Evolutionary conservation across 2,113 vertebrate genomes (phyloP), one percentile per base, ranked within the genome.

Genomic region (Esox niger): DNA sequence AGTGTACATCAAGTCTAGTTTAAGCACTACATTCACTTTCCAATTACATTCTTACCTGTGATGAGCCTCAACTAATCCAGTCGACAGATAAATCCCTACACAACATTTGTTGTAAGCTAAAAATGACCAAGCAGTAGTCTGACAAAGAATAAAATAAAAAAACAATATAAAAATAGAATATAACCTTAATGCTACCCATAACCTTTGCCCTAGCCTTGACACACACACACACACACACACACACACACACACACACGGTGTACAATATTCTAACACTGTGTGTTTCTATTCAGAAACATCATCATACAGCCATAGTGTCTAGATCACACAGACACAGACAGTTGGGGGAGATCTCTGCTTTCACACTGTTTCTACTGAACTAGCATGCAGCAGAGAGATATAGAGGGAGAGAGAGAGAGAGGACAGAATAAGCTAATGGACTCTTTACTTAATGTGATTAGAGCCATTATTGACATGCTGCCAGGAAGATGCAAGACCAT

Each of bases 361-460:
- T 66, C 81, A 66, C 82, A 87, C 84, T 89, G 92, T 93, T 93
- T 89, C 87, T 91, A 33, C 38, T 77, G 26, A 20, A 20, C 17
- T 17, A 6, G 30, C 21, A 88, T 87, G 86, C 87, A 89, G 87
- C 87, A 86, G 80, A 82, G 85, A 88, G n/a, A n/a, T n/a, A n/a
- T n/a, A n/a, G n/a, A n/a, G n/a, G n/a, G n/a, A n/a, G n/a, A n/a
- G n/a, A n/a, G n/a, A n/a, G n/a, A n/a, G 87, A 86, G 68, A 80
- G 87, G 93, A 90, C 91, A 95, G 92, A 94, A 95, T 93, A 93
- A 94, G 92, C 91, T 98, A 98, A 98, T 97, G 95, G 95, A 91
- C 92, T 95, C 92, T 94, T 93, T 94, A 93, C 93, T 96, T 98
- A 98, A 98, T 95, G 94, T 94, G 95, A 98, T 97, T 96, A 97